Evolutionary conservation across 2,797 vertebrate genomes (phyloP).

Genomic region (Eupleurogrammus muticus): DNA sequence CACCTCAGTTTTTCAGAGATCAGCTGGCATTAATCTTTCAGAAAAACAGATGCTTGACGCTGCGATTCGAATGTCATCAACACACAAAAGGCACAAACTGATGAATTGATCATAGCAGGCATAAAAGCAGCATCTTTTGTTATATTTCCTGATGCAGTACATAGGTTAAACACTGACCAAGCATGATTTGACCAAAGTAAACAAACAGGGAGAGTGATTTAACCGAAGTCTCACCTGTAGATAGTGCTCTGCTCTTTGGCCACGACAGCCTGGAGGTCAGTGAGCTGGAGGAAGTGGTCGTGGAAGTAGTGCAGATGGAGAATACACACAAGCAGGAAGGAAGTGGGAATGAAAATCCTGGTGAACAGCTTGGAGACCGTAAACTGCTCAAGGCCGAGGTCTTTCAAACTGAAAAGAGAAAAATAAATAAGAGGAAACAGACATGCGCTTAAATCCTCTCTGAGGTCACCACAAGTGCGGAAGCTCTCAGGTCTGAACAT

Average conservation of each 20-base stretch:
- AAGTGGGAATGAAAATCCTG: conserved; percentile 95
- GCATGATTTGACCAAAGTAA: background rate
- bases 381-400: conserved; percentile 91
- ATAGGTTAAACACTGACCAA: background rate
- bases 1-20: no score
- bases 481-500: background rate
- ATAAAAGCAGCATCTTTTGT: no score
- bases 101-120: background rate
- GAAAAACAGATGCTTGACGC: background rate
- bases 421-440: background rate
- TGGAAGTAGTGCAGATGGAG: conserved; percentile 99
- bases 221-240: conserved; percentile 88
- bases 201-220: background rate
- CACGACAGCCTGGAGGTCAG: conserved; percentile 94
- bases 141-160: background rate
- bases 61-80: background rate
- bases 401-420: conserved; percentile 83
- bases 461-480: background rate
- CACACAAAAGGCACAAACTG: background rate
- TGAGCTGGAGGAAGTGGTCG: conserved; percentile 94
- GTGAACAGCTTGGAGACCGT: conserved; percentile 87
- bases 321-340: conserved; percentile 95
- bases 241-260: conserved; percentile 95
- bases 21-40: background rate
- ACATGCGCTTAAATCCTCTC: background rate